Base-by-base conservation (phyloP, 2,113 vertebrate species). In the Ascaphus truei region DNA sequence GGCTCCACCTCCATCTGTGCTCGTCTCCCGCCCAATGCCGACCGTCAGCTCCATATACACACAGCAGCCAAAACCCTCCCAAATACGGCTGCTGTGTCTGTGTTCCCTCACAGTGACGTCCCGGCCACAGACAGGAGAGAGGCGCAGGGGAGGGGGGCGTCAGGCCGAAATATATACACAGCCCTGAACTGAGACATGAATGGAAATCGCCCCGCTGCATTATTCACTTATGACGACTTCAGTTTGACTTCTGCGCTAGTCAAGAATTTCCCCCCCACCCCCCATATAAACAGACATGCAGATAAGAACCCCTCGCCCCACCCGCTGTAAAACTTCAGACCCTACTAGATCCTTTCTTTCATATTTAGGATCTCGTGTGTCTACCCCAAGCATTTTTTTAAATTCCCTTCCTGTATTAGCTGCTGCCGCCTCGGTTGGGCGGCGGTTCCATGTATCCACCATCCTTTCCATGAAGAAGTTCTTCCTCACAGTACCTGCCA, bases 21-120 rank as follows among this genome's bases (percentile, higher is more conserved):
- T 26, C 43, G 33, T 29, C 25, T 41, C 37, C 4, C 33, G 6
- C 36, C 63, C 51, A n/a, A n/a, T n/a, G n/a, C n/a, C n/a, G n/a
- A n/a, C 37, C 8, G 15, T 23, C 18, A 33, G 8, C 43, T 31
- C 25, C 57, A 66, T 25, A 67, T 43, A 45, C 37, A 67, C 37
- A 56, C 64, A 33, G 64, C 33, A 30, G 36, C 57, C 7, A 34
- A 25, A 59, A 62, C n/a, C 53, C 58, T 57, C 25, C 72, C 60
- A 58, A 74, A 74, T 69, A 74, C 50, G 66, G 72, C 30, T 62
- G 51, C 59, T 34, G 20, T 16, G 59, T 50, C 65, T 62, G 45
- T 18, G 22, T 39, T 43, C 48, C 62, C 50, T 48, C 30, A n/a
- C n/a, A 12, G 50, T 5, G 22, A 37, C 55, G 13, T 15, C 23